Conservation (phyloP, 2,797 vertebrate species). For the Gymnoscopelus braueri region DNA sequence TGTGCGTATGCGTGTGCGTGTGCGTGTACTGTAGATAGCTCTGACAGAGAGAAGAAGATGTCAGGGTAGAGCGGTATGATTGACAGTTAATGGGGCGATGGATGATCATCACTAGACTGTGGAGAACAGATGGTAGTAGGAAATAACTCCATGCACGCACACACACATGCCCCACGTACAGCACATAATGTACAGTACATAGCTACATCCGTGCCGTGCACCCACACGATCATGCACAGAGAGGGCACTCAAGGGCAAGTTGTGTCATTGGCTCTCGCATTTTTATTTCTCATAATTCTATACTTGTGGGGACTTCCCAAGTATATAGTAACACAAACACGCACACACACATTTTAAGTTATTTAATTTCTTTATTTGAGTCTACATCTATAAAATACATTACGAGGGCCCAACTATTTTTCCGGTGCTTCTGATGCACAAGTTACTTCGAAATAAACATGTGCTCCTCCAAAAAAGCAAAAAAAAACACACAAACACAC, state of each 20-base stretch:
- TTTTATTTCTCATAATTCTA: no score
- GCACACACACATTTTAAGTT: conserved; percentile 6
- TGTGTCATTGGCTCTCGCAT: conserved; percentile 22
- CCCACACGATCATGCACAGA: conserved; percentile 19
- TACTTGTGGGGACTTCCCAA: neutral
- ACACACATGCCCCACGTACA: conserved; percentile 12
- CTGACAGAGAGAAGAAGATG: conserved; percentile 32
- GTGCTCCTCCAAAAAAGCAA: no score
- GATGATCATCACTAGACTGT: conserved; percentile 57
- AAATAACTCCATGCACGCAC: conserved; percentile 32
- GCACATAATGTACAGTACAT: neutral
- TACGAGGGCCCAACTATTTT: no score
- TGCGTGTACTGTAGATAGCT: conserved; percentile 31
- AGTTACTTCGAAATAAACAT: no score
- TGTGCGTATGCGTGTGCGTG: conserved; percentile 1
- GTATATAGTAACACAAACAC: neutral
- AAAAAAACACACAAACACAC: no score
- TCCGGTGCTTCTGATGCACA: no score
- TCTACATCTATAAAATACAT: no score
- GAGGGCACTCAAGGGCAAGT: conserved; percentile 63
- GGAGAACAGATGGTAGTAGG: conserved; percentile 57
- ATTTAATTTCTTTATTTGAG: no score
- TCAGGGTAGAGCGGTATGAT: conserved; percentile 52
- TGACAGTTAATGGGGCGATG: conserved; percentile 66
- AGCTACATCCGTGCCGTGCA: neutral